Conservation (phyloP, 2,888 invertebrate species). For the Rhyacophila evoluta region DNA sequence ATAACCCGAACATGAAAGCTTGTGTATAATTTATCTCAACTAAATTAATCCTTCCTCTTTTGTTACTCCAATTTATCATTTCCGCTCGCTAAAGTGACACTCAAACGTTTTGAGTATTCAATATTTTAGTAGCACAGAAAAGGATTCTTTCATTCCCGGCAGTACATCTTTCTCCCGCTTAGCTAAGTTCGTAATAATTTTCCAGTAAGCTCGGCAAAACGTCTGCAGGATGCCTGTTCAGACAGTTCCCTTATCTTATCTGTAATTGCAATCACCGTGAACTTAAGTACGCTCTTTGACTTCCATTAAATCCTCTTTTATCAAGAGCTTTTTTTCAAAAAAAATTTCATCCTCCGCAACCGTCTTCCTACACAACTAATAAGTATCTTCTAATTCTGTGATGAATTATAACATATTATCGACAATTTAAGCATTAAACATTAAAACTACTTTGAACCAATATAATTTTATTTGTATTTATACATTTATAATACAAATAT, state of each 20-base stretch:
- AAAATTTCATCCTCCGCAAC: neutral
- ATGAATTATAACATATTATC: too few species aligned
- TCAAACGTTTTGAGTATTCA: conserved; percentile 4
- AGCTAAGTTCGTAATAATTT: conserved; percentile 23
- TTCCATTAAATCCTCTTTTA: conserved; percentile 32
- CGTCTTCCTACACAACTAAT: neutral
- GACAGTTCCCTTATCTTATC: conserved; percentile 35
- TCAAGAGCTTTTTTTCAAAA: conserved; percentile 28
- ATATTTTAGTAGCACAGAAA: conserved; percentile 32
- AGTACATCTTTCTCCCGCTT: neutral
- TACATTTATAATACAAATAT: too few species aligned
- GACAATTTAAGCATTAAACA: too few species aligned
- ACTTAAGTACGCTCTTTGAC: conserved; percentile 34
- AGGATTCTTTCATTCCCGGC: conserved; percentile 32
- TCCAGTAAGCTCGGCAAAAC: conserved; percentile 27
- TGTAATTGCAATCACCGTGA: conserved; percentile 40
- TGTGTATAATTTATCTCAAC: too few species aligned
- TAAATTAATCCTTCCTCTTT: neutral
- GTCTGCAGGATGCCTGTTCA: conserved; percentile 20
- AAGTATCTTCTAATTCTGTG: too few species aligned
- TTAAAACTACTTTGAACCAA: too few species aligned
- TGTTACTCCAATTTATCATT: neutral
- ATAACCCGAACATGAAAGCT: too few species aligned
- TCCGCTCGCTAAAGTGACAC: neutral
- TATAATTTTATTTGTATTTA: too few species aligned